These are phyloP conservation scores for Caradrina kadenii DNA, from an alignment of 2,888 invertebrate genomes.

Conservation along the genomic window DNA sequence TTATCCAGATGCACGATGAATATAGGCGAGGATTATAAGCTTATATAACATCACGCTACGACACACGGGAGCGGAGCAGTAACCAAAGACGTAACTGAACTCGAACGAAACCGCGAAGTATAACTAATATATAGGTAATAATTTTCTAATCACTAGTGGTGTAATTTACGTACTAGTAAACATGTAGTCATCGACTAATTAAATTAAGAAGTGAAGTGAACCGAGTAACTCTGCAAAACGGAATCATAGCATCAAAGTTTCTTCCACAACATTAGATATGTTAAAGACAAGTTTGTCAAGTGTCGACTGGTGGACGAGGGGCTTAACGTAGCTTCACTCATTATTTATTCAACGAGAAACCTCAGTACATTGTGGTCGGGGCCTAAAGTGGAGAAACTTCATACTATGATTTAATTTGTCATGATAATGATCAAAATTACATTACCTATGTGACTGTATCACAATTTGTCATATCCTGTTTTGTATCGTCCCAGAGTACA, in stretches of 20 bases:
- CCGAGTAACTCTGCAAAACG: constrained; percentile 18
- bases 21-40: too few relatives aligned
- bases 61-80: too few relatives aligned
- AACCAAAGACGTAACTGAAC: too few relatives aligned
- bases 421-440: constrained; percentile 54
- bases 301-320: constrained; percentile 59
- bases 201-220: neutral
- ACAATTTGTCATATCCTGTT: neutral
- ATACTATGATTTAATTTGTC: constrained; percentile 73
- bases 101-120: too few relatives aligned
- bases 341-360: constrained; percentile 81
- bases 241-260: constrained; percentile 48
- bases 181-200: neutral
- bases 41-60: too few relatives aligned
- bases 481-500: neutral
- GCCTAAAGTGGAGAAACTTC: constrained; percentile 73
- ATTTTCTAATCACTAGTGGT: too few relatives aligned
- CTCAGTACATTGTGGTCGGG: constrained; percentile 73
- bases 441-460: constrained; percentile 12
- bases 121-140: too few relatives aligned
- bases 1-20: too few relatives aligned
- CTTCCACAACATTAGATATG: constrained; percentile 55
- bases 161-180: too few relatives aligned
- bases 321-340: constrained; percentile 67
- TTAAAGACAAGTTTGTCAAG: constrained; percentile 63